Evolutionary conservation across 2,113 vertebrate species (phyloP).

Genomic region (Fulica atra): DNA sequence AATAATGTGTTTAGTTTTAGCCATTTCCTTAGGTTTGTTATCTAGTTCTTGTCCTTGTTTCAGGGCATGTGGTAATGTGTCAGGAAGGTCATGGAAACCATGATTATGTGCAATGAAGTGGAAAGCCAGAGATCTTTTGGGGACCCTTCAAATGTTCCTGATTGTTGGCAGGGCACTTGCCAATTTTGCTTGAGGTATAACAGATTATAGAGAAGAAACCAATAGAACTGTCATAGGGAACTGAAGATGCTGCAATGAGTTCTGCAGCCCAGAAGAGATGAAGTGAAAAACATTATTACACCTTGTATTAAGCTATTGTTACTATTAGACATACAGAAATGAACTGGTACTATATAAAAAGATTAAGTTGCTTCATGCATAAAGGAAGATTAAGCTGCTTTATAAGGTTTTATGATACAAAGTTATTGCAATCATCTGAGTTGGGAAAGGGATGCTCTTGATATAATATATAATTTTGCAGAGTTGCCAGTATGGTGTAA

Average conservation of each 20-base stretch:
- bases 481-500: neutral
- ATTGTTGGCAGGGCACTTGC: neutral
- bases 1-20: constrained; percentile 34
- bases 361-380: neutral
- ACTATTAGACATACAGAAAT: neutral
- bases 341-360: neutral
- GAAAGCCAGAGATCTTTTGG: neutral
- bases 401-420: constrained; percentile 1
- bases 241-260: neutral
- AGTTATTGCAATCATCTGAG: neutral
- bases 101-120: neutral
- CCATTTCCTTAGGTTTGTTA: neutral
- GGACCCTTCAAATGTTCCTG: neutral
- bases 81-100: neutral
- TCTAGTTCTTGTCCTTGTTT: neutral
- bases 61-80: neutral
- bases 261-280: neutral
- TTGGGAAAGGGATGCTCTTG: neutral
- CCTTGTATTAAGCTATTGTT: neutral
- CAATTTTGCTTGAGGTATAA: neutral
- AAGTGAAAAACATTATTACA: neutral
- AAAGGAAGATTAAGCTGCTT: constrained; percentile 19
- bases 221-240: neutral
- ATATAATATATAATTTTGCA: constrained; percentile 11
- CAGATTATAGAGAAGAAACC: neutral